A percentile compares a stretch with the other conserved stretches of the same genome.
These are phyloP conservation scores for Punctoribates punctum DNA, from an alignment of 2,888 invertebrate species.

Conservation along the genomic window DNA sequence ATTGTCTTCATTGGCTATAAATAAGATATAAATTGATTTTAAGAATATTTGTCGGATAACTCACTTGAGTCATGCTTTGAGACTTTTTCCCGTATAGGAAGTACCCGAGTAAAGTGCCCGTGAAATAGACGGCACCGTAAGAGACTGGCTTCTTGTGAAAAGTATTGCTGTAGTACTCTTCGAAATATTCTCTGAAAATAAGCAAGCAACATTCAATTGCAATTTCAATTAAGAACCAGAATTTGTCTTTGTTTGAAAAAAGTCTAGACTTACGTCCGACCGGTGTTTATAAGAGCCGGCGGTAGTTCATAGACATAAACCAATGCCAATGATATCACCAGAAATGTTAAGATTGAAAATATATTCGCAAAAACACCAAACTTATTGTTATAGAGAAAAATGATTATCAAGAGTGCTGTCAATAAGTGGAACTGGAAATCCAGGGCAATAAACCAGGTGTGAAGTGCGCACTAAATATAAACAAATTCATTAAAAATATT, in stretches of 20 bases:
- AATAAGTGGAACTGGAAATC: neutral
- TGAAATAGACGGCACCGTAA: conserved; percentile 14
- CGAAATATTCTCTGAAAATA: conserved; percentile 13
- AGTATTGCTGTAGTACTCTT: neutral
- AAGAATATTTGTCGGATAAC: neutral
- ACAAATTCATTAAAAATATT: neutral
- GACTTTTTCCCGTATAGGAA: neutral
- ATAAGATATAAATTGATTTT: neutral
- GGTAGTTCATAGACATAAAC: neutral
- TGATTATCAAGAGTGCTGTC: neutral
- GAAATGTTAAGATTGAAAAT: neutral
- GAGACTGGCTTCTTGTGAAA: neutral
- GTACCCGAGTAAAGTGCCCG: conserved; percentile 8
- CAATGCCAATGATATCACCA: neutral
- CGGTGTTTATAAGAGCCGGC: neutral
- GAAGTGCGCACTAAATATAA: neutral
- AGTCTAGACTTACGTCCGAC: neutral
- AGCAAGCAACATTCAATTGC: neutral
- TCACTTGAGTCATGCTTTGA: neutral
- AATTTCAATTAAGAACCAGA: too few relatives aligned
- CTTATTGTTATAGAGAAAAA: neutral
- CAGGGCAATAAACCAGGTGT: conserved; percentile 1
- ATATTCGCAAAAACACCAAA: neutral
- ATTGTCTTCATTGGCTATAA: neutral
- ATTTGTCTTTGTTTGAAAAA: too few relatives aligned